These are phyloP conservation scores for Xenopus borealis DNA, from an alignment of 2,113 vertebrate species.

Conservation along the genomic window DNA sequence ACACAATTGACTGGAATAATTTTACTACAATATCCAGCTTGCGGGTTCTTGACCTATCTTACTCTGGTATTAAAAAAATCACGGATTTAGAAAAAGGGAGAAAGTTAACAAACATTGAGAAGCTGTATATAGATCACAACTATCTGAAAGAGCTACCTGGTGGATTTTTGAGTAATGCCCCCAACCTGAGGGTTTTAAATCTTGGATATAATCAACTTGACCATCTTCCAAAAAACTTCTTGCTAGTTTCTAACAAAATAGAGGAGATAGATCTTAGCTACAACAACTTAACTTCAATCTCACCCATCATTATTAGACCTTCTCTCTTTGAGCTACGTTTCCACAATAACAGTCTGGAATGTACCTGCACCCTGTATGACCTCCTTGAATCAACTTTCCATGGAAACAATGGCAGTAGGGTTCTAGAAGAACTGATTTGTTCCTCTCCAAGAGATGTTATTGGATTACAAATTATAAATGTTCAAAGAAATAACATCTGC, in stretches of 20 bases:
- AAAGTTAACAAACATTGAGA: slow-evolving; percentile 54
- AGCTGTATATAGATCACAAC: slow-evolving; percentile 73
- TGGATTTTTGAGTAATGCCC: slow-evolving; percentile 67
- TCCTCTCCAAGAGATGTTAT: slow-evolving; percentile 57
- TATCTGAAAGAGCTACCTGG: slow-evolving; percentile 63
- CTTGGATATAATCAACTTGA: slow-evolving; percentile 70
- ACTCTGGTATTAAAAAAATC: slow-evolving; percentile 67
- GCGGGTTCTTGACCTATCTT: slow-evolving; percentile 72
- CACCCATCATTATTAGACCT: slow-evolving; percentile 58
- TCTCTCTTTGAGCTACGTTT: slow-evolving; percentile 67
- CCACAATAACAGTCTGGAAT: slow-evolving; percentile 76
- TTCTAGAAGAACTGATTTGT: slow-evolving; percentile 58
- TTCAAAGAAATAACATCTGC: slow-evolving; percentile 64
- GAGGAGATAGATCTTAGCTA: slow-evolving; percentile 66
- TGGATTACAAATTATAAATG: slow-evolving; percentile 52
- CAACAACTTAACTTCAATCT: slow-evolving; percentile 68
- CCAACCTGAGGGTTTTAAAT: slow-evolving; percentile 67
- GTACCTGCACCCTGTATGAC: slow-evolving; percentile 70
- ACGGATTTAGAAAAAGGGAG: not conserved
- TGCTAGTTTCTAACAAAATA: slow-evolving; percentile 64
- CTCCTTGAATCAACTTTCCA: slow-evolving; percentile 51
- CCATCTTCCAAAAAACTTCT: slow-evolving; percentile 68
- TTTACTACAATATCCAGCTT: slow-evolving; percentile 60
- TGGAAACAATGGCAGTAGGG: not conserved
- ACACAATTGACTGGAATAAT: slow-evolving; percentile 64